Evolutionary conservation across 1,140 invertebrate genomes (phyloP), one percentile per base, ranked within the genome.

Genomic region (Papilio helenus): DNA sequence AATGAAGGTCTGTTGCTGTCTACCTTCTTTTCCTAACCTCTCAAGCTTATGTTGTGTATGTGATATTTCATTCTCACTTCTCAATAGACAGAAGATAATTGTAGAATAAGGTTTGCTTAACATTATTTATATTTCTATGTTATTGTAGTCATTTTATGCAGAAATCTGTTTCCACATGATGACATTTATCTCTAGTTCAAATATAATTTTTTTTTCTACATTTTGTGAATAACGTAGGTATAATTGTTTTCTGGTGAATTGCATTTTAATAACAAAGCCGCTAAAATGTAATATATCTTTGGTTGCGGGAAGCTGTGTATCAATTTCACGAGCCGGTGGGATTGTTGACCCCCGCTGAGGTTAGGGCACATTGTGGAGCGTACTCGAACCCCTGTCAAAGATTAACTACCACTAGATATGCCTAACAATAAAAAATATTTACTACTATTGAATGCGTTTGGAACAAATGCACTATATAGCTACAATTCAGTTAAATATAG

Each of bases 291-390:
- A 90, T 88, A 84, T 84, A 81, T 74, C 82, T 86, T 89, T 87
- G 85, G 89, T 87, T 79, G 86, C 85, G 89, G 84, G 82, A 82
- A 91, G 87, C 88, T 89, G 83, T 88, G 89, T 90, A 92, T 92
- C 89, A 90, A 89, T 92, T 92, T 90, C 89, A 85, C 84, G 84
- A 89, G 84, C 85, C 85, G 73, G 84, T 82, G 72, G 86, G 88
- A 88, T 90, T 81, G 78, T 79, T 85, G 85, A 84, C 88, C 89
- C 88, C 88, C 79, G 85, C 58, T 79, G 86, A 72, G 86, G 82
- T 73, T 83, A 74, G 80, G 80, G 78, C 76, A 82, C 80, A 82
- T 81, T 84, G 83, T 82, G 79, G 73, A 80, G 68, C 82, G 81
- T 83, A 81, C 82, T 85, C 80, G 80, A 85, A 80, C 73, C 78